Evolutionary conservation across 2,888 invertebrate species (phyloP), one percentile per base, ranked within the genome.

Genomic region (Patella caerulea): DNA sequence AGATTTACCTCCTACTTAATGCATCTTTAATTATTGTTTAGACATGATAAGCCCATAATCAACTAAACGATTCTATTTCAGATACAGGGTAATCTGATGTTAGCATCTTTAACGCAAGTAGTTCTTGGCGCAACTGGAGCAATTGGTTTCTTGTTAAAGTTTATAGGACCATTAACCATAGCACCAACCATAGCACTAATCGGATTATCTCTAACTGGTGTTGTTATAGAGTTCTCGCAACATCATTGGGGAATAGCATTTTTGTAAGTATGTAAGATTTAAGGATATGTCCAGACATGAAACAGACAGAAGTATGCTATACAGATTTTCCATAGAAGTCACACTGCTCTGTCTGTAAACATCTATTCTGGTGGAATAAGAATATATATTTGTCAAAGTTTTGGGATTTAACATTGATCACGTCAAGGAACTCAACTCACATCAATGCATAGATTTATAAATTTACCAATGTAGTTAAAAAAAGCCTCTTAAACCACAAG

Each of bases 171-270:
- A 0, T 92, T 97, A 78, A 95, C 96, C 0, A 96, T 97, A 78
- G 96, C 95, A 0, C 96, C 97, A 0, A 96, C 96, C 0, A 96
- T 97, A 17, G 94, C 96, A 0, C 92, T 97, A 75, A 95, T 97
- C 79, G 97, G 97, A 0, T 92, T 97, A 17, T 95, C 96, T 0
- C 92, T 97, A 54, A 96, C 96, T 88, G 94, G 95, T 88, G 95
- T 95, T 90, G 96, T 96, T 0, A 95, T 95, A 0, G 93, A 93
- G 0, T 95, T 95, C 15, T 95, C 96, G 0, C 94, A 95, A 0
- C 94, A 94, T 87, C 95, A 96, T 85, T 96, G 96, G 96, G 95
- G 95, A 11, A 94, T 96, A 74, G 95, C 96, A 0, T 94, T 94
- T 34, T 94, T 95, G 96, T 96, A 91, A 93, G 94, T 86, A 24